Base-by-base conservation (phyloP, 2,888 invertebrate genomes). In the Eilema sororculum region DNA sequence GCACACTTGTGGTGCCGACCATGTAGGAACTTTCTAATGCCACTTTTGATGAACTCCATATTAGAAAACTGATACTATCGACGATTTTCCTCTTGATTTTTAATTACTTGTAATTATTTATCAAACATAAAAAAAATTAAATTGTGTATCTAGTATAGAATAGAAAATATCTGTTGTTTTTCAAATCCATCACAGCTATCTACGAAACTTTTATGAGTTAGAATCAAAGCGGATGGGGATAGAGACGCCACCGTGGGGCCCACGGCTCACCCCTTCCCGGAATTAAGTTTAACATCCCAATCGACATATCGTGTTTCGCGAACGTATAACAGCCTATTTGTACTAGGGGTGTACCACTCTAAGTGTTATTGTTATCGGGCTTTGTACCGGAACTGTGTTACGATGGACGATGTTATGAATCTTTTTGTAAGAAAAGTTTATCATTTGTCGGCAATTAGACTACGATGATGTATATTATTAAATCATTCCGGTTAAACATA, bases 251-350 rank as follows among this genome's bases (percentile, higher is more conserved):
- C 89, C 90, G 88, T 89, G 91, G 81, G 83, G 81, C 86, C 86
- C 89, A 90, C 91, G 83, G 81, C 86, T 87, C 89, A 90, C 91
- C 94, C 93, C 92, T 93, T 91, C 82, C 87, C 87, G 85, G 91
- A 93, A 94, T 94, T 94, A 94, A 93, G 92, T 92, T 93, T 92
- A 93, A 94, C 94, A 93, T 93, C 92, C 91, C 93, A 90, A 93
- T 94, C 93, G 94, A 93, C 93, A 91, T 95, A 94, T 94, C 93
- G 91, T 86, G 89, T 90, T 79, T 80, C 83, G 81, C 78, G 79
- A 89, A 89, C 89, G 89, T 88, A 86, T 90, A 87, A 90, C 89
- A 86, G 90, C 84, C 88, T 92, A 90, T 92, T 91, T 92, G 91
- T 89, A 80, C 86, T 86, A 79, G 79, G 88, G 88, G 86, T 83